These are phyloP conservation scores for Poliocrania exsul DNA, from an alignment of 2,797 vertebrate species.

Conservation along the genomic window DNA sequence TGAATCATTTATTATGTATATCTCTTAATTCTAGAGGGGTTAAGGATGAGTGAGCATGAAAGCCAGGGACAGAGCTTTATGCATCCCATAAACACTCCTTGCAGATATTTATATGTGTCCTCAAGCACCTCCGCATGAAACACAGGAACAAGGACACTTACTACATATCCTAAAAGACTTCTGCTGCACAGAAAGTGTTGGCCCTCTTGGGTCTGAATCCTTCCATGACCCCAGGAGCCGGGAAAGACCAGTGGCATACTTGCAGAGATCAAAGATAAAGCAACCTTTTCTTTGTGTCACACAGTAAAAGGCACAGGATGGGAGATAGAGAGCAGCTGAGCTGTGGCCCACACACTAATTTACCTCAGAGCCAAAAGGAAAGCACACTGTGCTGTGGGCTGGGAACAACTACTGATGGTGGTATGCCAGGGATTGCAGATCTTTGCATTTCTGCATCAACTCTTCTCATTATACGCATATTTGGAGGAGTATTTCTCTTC, in stretches of 20 bases:
- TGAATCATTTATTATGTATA: constrained; percentile 71
- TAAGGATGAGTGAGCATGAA: constrained; percentile 64
- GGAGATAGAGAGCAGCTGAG: background rate
- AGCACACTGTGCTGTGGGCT: fast-evolving
- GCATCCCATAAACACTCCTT: constrained; percentile 48
- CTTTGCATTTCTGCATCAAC: background rate
- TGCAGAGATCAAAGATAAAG: background rate
- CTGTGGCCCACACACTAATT: background rate
- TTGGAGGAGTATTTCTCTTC: background rate
- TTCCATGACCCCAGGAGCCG: background rate
- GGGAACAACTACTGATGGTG: background rate
- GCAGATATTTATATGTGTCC: constrained; percentile 43
- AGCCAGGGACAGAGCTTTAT: constrained; percentile 48
- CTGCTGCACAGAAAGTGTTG: background rate
- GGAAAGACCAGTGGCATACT: background rate
- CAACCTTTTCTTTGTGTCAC: background rate
- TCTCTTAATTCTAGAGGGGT: constrained; percentile 61
- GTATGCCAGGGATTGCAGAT: background rate
- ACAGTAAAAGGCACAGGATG: background rate
- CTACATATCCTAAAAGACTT: background rate
- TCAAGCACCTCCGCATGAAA: constrained; percentile 26
- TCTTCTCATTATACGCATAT: background rate
- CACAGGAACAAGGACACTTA: constrained; percentile 19
- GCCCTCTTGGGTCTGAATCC: background rate
- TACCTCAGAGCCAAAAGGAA: background rate